Evolutionary conservation across 2,797 vertebrate species (phyloP), one percentile per base, ranked within the genome.

Genomic region (Bovichtus variegatus): DNA sequence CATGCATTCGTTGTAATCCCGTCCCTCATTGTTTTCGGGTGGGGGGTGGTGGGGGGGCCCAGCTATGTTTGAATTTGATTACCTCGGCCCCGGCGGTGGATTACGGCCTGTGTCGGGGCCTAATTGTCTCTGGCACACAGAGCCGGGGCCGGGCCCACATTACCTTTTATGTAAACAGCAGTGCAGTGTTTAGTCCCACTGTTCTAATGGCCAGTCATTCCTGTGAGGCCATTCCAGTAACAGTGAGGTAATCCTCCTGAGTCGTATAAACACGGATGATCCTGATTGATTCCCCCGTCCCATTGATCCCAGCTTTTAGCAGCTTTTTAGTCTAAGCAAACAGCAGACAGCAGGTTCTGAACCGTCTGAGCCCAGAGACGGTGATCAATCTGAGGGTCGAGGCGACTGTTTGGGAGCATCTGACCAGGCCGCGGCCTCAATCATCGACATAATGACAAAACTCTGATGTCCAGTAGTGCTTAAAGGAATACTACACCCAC

Each of bases 211-310:
- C 76, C 80, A 72, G 87, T 86, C 85, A 85, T 94, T 93, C 84
- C 82, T 91, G 83, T 77, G 84, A 85, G 87, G 85, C 78, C 86
- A 76, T 91, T 90, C 84, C 79, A 86, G 88, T 90, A 88, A 89
- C 89, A 85, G 86, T 93, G 91, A 94, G 90, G 89, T 95, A 94
- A 94, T 93, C 87, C 89, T 23, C 78, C 85, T 55, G 84, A 89
- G 86, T 86, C 71, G 84, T 88, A 87, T 93, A 93, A 94, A 94
- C 93, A 94, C 4, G 59, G 86, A 92, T 88, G 87, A 90, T 84
- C 90, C 89, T 88, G 89, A 93, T 83, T 86, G 91, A 94, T 94
- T 90, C 87, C 59, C 77, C 86, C 76, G 23, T 87, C 88, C 77
- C 13, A 91, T 85, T 89, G 89, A 91, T 91, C 88, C 87, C 84